phyloP scores from a whole-genome alignment of 2,888 invertebrate genomes.

The Plagodis pulveraria region DNA sequence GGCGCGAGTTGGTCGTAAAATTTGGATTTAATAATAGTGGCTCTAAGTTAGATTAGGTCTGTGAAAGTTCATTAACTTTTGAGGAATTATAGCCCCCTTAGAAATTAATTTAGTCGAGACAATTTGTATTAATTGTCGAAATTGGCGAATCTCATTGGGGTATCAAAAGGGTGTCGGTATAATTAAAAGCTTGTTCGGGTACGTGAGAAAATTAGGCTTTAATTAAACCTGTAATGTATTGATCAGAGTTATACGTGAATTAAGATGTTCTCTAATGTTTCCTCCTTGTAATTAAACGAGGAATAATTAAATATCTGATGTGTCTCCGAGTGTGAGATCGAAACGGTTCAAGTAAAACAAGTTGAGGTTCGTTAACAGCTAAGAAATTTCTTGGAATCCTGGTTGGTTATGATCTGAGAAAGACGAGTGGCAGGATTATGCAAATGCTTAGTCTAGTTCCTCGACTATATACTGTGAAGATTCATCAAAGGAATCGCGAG shows the following conservation, averaged over 20 bases:
- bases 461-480: conserved; percentile 8
- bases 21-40: conserved; percentile 31
- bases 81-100: conserved; percentile 46
- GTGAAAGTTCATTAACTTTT: conserved; percentile 52
- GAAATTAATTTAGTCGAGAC: conserved; percentile 53
- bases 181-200: conserved; percentile 40
- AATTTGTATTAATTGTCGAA: conserved; percentile 52
- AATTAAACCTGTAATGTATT: conserved; percentile 33
- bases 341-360: neutral
- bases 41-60: conserved; percentile 48
- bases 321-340: too few species aligned
- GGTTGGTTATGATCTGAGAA: conserved; percentile 12
- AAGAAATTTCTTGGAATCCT: neutral
- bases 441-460: conserved; percentile 15
- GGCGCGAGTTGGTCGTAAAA: conserved; percentile 2
- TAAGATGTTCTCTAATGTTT: conserved; percentile 21
- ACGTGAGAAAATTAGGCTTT: conserved; percentile 32
- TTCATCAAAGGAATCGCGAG: conserved; percentile 13
- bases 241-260: conserved; percentile 23
- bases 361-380: neutral
- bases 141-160: conserved; percentile 50
- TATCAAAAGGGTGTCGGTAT: conserved; percentile 43
- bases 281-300: conserved; percentile 14
- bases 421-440: conserved; percentile 13
- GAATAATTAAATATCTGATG: conserved; percentile 9